Conservation (phyloP, 2,113 vertebrate genomes). For the Elephas maximus region DNA sequence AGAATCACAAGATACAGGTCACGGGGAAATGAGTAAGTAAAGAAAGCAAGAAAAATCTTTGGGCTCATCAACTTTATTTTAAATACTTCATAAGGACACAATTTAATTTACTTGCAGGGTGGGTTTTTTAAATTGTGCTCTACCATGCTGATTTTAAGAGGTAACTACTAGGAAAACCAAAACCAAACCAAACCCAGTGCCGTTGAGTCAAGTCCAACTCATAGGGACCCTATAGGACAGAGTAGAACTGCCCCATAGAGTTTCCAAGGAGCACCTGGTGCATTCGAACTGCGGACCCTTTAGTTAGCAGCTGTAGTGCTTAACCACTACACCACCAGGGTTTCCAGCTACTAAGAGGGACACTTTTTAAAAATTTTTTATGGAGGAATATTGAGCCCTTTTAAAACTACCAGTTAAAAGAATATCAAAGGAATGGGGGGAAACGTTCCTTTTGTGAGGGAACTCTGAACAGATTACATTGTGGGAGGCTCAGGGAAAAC, state of each 20-base stretch:
- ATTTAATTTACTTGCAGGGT: constrained; percentile 46
- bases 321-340: too few relatives aligned
- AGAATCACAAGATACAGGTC: neutral
- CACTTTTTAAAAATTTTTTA: neutral
- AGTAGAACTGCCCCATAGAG: too few relatives aligned
- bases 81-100: neutral
- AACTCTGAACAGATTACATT: constrained; percentile 42
- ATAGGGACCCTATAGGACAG: too few relatives aligned
- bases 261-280: too few relatives aligned
- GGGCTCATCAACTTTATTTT: neutral
- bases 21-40: neutral
- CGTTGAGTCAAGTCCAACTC: too few relatives aligned
- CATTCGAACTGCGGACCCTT: too few relatives aligned
- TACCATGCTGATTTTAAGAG: constrained; percentile 29
- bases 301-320: too few relatives aligned
- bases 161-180: neutral
- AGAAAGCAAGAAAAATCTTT: neutral
- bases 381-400: neutral
- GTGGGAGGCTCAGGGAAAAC: constrained; percentile 41
- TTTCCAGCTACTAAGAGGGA: neutral
- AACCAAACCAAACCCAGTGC: too few relatives aligned
- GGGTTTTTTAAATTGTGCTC: constrained; percentile 28
- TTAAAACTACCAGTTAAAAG: neutral
- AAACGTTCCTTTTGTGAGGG: neutral
- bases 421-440: neutral